Conservation (phyloP, 2,888 invertebrate species). For the Matsumyia berberina region DNA sequence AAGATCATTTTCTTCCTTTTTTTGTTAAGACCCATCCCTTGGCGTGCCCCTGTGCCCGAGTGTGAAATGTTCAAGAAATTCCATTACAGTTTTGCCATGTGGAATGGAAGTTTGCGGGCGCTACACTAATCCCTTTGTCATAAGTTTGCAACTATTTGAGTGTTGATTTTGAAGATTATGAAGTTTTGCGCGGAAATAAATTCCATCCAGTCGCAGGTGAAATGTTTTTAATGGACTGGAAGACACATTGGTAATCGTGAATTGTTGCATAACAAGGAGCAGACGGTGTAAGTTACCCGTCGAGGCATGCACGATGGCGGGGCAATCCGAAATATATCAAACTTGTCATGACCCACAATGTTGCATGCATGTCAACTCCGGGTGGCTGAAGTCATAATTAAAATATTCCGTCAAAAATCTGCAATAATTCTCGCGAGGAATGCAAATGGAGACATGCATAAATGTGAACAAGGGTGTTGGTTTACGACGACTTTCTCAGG, state of each 20-base stretch:
- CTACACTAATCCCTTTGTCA: conserved; percentile 57
- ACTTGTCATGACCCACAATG: conserved; percentile 68
- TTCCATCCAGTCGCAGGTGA: conserved; percentile 30
- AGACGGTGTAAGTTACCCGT: conserved; percentile 49
- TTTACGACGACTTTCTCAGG: conserved; percentile 1
- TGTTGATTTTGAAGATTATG: conserved; percentile 66
- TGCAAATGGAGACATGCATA: conserved; percentile 12
- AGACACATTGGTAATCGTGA: conserved; percentile 63
- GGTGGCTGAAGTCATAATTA: conserved; percentile 54
- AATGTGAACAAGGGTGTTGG: background rate
- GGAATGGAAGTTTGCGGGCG: conserved; percentile 28
- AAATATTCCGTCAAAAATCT: conserved; percentile 65
- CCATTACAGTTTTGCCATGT: conserved; percentile 15
- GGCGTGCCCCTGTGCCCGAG: conserved; percentile 19
- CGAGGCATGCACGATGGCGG: conserved; percentile 51
- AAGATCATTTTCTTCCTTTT: conserved; percentile 28
- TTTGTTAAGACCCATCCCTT: conserved; percentile 1
- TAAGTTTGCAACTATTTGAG: conserved; percentile 57
- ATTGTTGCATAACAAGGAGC: conserved; percentile 65
- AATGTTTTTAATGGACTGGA: conserved; percentile 56
- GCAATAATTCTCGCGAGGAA: conserved; percentile 34
- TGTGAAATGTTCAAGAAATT: conserved; percentile 35
- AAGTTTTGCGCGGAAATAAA: conserved; percentile 49
- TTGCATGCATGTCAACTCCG: conserved; percentile 38
- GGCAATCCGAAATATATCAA: conserved; percentile 59